phyloP scores from a whole-genome alignment of 2,888 invertebrate species.

The Rhamnusium bicolor region DNA sequence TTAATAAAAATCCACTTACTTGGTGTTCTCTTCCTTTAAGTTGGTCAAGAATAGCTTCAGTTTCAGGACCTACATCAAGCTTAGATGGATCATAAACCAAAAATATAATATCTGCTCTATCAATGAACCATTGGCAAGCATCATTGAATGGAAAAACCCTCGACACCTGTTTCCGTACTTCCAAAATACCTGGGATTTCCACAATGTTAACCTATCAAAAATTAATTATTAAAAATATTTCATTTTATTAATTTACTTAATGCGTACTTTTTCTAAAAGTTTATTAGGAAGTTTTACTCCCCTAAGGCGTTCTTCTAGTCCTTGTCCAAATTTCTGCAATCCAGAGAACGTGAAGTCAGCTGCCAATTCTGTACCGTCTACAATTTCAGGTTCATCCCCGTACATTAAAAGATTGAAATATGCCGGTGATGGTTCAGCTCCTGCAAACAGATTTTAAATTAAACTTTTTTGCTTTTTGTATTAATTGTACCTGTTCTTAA shows the following conservation, averaged over 20 bases:
- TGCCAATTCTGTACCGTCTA: constrained; percentile 95
- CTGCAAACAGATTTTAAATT: constrained; percentile 70
- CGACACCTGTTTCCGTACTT: constrained; percentile 94
- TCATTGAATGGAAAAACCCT: constrained; percentile 96
- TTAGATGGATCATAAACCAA: constrained; percentile 96
- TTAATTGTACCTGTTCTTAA: constrained; percentile 85
- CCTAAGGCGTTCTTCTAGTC: constrained; percentile 88
- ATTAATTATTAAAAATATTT: constrained; percentile 25
- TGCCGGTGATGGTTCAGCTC: constrained; percentile 94
- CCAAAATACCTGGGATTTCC: constrained; percentile 96
- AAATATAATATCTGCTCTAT: constrained; percentile 95
- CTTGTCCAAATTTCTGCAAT: constrained; percentile 95
- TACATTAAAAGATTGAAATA: constrained; percentile 94
- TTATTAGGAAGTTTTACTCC: constrained; percentile 87
- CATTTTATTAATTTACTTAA: constrained; percentile 14
- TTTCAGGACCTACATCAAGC: constrained; percentile 94
- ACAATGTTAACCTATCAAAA: constrained; percentile 88
- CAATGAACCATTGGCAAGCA: constrained; percentile 98
- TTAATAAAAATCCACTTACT: constrained; percentile 69
- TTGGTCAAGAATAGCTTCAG: constrained; percentile 95
- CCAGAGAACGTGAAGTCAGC: constrained; percentile 96
- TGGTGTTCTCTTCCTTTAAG: constrained; percentile 94
- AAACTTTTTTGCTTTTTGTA: background rate
- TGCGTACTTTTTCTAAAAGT: constrained; percentile 86
- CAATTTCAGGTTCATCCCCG: constrained; percentile 87